Evolutionary conservation across 2,888 invertebrate genomes (phyloP).

Genomic region (Acanthococcus lagerstroemiae): DNA sequence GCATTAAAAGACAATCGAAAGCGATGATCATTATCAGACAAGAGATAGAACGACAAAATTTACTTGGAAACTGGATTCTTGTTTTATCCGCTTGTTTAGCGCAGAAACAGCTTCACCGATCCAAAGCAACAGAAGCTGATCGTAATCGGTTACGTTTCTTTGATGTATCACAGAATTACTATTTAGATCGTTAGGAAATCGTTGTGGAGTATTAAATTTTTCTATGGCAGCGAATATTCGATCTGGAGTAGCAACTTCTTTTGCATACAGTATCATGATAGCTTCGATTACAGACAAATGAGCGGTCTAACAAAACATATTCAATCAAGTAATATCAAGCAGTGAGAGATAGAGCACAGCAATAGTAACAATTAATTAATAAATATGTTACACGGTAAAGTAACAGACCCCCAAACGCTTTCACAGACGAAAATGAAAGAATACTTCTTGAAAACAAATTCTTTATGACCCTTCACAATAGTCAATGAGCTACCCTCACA

Average conservation of each 20-base stretch:
- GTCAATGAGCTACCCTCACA: no score
- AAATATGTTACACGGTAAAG: no score
- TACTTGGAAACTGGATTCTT: conserved; percentile 26
- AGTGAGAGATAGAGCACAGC: neutral
- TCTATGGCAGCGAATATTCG: conserved; percentile 75
- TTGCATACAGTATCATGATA: conserved; percentile 85
- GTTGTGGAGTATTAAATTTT: conserved; percentile 47
- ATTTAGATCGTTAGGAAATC: conserved; percentile 37
- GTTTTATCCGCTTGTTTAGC: conserved; percentile 48
- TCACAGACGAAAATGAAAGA: no score
- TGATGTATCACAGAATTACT: conserved; percentile 25
- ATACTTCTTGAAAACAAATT: no score
- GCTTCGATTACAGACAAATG: conserved; percentile 94
- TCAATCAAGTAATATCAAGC: neutral
- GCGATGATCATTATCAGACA: neutral
- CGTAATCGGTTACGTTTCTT: conserved; percentile 48
- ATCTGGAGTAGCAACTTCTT: conserved; percentile 82
- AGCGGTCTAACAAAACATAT: conserved; percentile 72
- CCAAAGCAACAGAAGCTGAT: conserved; percentile 79
- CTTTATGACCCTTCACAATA: no score
- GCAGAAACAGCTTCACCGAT: conserved; percentile 77
- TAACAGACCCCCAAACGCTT: no score
- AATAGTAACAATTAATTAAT: no score
- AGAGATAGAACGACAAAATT: neutral
- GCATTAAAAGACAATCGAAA: neutral